These are phyloP conservation scores for Cephalopachus bancanus DNA, from an alignment of 2,797 vertebrate genomes.

Conservation along the genomic window DNA sequence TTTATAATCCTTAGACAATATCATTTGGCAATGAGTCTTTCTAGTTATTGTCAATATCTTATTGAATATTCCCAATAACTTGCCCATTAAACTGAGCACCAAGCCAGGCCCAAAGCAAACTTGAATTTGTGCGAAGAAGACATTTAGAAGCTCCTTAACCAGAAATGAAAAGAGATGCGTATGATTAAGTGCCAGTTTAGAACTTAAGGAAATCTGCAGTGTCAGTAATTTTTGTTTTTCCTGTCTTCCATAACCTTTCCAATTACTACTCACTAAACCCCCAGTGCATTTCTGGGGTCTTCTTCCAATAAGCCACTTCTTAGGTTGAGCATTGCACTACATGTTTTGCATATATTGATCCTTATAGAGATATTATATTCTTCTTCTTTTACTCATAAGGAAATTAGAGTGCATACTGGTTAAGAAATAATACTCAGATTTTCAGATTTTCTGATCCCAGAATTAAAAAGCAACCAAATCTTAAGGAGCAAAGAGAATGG, in stretches of 20 bases:
- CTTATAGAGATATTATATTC: neutral
- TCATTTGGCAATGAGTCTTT: neutral
- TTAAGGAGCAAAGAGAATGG: neutral
- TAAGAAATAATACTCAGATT: neutral
- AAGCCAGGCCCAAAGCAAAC: neutral
- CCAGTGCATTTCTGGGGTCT: neutral
- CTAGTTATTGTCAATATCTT: neutral
- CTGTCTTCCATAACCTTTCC: neutral
- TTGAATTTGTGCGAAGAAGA: neutral
- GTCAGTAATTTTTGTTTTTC: neutral
- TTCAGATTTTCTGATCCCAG: neutral
- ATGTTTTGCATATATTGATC: neutral
- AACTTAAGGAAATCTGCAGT: neutral
- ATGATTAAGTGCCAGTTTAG: neutral
- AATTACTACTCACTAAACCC: neutral
- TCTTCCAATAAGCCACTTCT: neutral
- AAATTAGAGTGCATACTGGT: neutral
- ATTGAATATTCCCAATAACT: neutral
- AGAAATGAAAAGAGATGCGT: neutral
- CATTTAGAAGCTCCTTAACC: neutral
- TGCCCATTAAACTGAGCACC: neutral
- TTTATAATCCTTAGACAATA: neutral
- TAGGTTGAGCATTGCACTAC: neutral
- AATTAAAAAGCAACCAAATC: neutral
- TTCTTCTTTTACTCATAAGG: neutral